Evolutionary conservation across 64 coral and sea anemone genomes (phyloP), one percentile per base, ranked within the genome.

Genomic region (Acropora tenuis): DNA sequence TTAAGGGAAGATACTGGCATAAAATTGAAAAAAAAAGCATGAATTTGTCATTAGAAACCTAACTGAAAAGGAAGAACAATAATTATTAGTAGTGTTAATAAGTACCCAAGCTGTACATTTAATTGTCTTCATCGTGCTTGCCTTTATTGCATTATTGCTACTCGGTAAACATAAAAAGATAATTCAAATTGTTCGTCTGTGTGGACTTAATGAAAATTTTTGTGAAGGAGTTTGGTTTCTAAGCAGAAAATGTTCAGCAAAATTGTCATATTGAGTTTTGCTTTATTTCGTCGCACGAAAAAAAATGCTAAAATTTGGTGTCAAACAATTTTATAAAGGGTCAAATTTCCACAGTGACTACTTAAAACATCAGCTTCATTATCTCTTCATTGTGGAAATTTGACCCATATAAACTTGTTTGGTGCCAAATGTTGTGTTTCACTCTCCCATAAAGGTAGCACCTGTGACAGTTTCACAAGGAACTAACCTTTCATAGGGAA

Each of bases 141-240:
- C 46, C 44, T 68, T 83, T 42, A 83, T 68, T 43, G 80, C 46
- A 55, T 55, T 9, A 55, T 5, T 67, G 80, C 17, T 47, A 6
- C 44, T 71, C 10, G 72, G 65, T 71, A 85, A 1, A 85, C 61
- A 69, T 41, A 71, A 30, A 44, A 50, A 71, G 58, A 69, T 71
- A 85, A 85, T 85, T 69, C 18, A 72, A 72, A 71, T 8, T 85
- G 46, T 68, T 71, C 48, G 49, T 46, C 75, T 18, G 19, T 18
- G 19, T 69, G 60, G 60, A 13, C 60, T 63, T 63, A 48, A 49
- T 8, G 48, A 68, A 15, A 72, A 85, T 49, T 46, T 85, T 17
- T 85, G 69, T 71, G 30, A 10, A 1, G 43, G 4, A 42, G 44
- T 17, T 49, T 30, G 43, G 82, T 85, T 85, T 72, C 82, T n/a